Evolutionary conservation across 2,888 invertebrate genomes (phyloP), one percentile per base, ranked within the genome.

Genomic region (Caenorhabditis doughertyi): DNA sequence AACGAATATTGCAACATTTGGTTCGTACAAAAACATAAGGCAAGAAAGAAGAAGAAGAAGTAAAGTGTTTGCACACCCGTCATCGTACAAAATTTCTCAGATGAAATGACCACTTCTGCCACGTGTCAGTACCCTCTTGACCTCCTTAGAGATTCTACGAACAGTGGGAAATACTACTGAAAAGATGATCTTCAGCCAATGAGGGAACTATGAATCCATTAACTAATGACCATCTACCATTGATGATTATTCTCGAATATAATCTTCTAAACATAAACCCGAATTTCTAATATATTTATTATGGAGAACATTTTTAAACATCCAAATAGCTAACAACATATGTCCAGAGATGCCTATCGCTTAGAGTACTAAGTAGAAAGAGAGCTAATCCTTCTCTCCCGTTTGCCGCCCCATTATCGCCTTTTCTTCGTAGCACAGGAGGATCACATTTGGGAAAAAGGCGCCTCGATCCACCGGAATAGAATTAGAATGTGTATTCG

Each of bases 71-170:
- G 65, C 65, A 18, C 51, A 65, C 65, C 44, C 27, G 64, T 32
- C 62, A 27, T 29, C 27, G 3, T 42, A 25, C 35, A 21, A 13
- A 16, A 18, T 27, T 44, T 62, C 62, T 27, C 44, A 62, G 44
- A 62, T 27, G 64, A 18, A 49, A 64, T 49, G 64, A 64, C 65
- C 65, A 65, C 65, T 65, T 65, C 65, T 65, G 65, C 65, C 65
- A 65, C 65, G 65, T 65, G 64, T 65, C 49, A 65, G 64, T 29
- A 32, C 23, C 51, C 65, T 51, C 65, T 65, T 65, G 65, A 65
- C 65, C 65, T 65, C 29, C 47, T 62, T 62, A 16, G 23, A 7
- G 27, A 47, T 64, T 16, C 21, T 49, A 32, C 13, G 44, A 18
- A 47, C 25, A 62, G 44, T 62, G 62, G 60, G 16, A 25, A 44